Conservation (phyloP, 2,797 vertebrate species). For the Enteromius mattozi region DNA sequence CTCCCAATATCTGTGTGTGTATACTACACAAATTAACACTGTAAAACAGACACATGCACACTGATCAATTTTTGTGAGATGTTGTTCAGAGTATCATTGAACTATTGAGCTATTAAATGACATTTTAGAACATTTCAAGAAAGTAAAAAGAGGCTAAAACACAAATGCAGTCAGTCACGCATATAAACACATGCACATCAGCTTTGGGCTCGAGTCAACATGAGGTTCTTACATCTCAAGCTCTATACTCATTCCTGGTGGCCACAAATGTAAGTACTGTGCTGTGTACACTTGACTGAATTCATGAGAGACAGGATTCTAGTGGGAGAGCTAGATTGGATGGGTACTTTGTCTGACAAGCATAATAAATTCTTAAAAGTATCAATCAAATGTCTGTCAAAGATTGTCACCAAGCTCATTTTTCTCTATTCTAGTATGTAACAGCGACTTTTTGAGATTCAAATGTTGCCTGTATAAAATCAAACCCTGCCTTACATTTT, state of each 20-base stretch:
- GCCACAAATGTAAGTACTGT: constrained; percentile 23
- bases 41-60: not conserved
- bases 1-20: constrained; percentile 15
- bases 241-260: constrained; percentile 4
- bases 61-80: not conserved
- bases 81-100: not conserved
- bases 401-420: constrained; percentile 6
- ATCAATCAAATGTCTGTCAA: constrained; percentile 34
- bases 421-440: constrained; percentile 28
- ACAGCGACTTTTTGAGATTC: not conserved
- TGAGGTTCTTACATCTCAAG: constrained; percentile 17
- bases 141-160: not conserved
- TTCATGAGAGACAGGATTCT: constrained; percentile 10
- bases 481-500: constrained; percentile 27
- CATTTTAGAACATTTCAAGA: not conserved
- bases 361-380: constrained; percentile 32
- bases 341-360: constrained; percentile 33
- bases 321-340: constrained; percentile 22
- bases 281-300: constrained; percentile 32
- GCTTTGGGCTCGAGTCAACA: constrained; percentile 30
- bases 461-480: constrained; percentile 10
- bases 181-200: constrained; percentile 23
- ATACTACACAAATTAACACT: not conserved
- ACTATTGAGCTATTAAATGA: not conserved
- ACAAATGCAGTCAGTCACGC: constrained; percentile 13